These are phyloP conservation scores for Leptonema lineaticorne DNA, from an alignment of 1,140 invertebrate species.

Conservation along the genomic window DNA sequence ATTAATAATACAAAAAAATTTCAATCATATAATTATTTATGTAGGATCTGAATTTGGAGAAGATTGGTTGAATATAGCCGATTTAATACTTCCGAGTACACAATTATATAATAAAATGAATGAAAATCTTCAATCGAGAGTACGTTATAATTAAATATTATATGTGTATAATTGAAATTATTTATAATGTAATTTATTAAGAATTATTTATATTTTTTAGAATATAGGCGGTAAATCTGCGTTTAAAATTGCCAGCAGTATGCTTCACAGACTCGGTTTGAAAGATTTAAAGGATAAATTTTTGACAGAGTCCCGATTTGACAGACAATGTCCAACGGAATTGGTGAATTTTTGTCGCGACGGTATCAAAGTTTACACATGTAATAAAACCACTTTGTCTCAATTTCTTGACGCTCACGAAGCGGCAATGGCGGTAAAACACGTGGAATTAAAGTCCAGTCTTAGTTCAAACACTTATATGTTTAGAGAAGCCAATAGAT, in stretches of 20 bases:
- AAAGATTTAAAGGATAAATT: slow-evolving; percentile 54
- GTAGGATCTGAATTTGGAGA: slow-evolving; percentile 59
- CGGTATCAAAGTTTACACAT: slow-evolving; percentile 57
- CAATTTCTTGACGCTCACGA: slow-evolving; percentile 61
- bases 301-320: slow-evolving; percentile 58
- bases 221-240: slow-evolving; percentile 55
- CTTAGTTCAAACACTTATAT: slow-evolving; percentile 58
- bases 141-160: slow-evolving; percentile 42
- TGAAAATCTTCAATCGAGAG: slow-evolving; percentile 59
- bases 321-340: slow-evolving; percentile 52
- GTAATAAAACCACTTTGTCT: slow-evolving; percentile 57
- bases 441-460: slow-evolving; percentile 54
- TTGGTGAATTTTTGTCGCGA: slow-evolving; percentile 57
- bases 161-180: background rate
- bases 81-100: slow-evolving; percentile 57
- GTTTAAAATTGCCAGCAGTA: slow-evolving; percentile 54
- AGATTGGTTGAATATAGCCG: slow-evolving; percentile 62
- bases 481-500: slow-evolving; percentile 56
- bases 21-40: slow-evolving; percentile 35
- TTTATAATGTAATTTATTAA: too few relatives aligned
- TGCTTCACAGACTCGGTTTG: slow-evolving; percentile 54
- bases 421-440: slow-evolving; percentile 55
- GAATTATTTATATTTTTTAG: slow-evolving; percentile 52
- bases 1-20: slow-evolving; percentile 13
- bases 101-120: slow-evolving; percentile 59